Evolutionary conservation across 2,113 vertebrate species (phyloP).

Genomic region (Anguilla rostrata): DNA sequence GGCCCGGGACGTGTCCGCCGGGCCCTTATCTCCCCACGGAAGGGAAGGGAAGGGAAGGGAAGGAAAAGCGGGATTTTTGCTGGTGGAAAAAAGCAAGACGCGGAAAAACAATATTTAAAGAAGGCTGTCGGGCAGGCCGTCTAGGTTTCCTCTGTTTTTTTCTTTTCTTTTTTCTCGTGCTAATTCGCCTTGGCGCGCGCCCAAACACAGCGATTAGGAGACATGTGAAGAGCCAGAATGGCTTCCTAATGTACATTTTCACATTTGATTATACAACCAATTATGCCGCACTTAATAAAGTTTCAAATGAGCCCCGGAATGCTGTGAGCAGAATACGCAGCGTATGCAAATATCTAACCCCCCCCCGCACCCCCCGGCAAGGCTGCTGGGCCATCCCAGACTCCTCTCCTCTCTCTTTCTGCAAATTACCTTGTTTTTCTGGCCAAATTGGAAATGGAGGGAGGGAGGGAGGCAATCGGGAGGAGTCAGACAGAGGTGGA

Average conservation of each 20-base stretch:
- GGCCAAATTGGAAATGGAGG: background rate
- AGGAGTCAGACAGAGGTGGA: background rate
- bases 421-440: background rate
- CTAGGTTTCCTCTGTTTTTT: conserved; percentile 51
- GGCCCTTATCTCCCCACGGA: conserved; percentile 14
- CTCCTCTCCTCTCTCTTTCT: background rate
- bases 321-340: conserved; percentile 43
- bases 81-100: too few relatives aligned
- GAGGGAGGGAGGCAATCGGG: background rate
- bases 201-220: conserved; percentile 79
- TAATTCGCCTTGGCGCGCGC: conserved; percentile 77
- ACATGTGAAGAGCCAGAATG: conserved; percentile 74
- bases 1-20: conserved; percentile 15
- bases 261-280: conserved; percentile 83
- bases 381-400: background rate
- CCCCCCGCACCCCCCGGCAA: background rate
- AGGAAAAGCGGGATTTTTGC: conserved; percentile 42
- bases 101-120: background rate
- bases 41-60: conserved; percentile 40
- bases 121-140: conserved; percentile 48
- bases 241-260: conserved; percentile 78
- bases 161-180: conserved; percentile 43
- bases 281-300: conserved; percentile 74
- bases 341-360: conserved; percentile 26
- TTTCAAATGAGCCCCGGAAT: conserved; percentile 65